A percentile compares a stretch with the other conserved stretches of the same genome.
phyloP scores from a whole-genome alignment of 2,797 vertebrate genomes.

The Sebastes ruberrimus region DNA sequence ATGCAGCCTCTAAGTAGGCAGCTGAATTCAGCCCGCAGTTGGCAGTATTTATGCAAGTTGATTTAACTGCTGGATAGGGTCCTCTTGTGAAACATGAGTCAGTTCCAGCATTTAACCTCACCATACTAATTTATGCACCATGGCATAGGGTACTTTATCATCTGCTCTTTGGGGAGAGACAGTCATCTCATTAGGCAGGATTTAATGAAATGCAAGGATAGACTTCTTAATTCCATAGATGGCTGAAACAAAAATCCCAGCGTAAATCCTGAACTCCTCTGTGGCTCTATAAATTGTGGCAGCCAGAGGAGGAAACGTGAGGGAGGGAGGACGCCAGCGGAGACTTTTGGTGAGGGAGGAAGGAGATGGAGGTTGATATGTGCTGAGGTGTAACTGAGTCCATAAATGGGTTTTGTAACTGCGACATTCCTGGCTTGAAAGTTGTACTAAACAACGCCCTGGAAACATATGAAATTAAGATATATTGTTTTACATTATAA shows the following conservation, averaged over 20 bases:
- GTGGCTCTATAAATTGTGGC: slow-evolving; percentile 59
- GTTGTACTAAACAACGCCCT: background rate
- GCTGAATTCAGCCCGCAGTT: slow-evolving; percentile 89
- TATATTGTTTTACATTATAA: background rate
- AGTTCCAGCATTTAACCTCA: slow-evolving; percentile 99
- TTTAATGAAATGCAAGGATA: slow-evolving; percentile 99
- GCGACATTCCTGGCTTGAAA: background rate
- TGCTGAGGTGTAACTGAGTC: background rate
- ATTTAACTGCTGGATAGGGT: slow-evolving; percentile 98
- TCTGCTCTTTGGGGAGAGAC: slow-evolving; percentile 98
- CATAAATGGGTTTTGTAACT: background rate
- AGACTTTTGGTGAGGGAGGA: slow-evolving; percentile 1
- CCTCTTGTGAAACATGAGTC: slow-evolving; percentile 99
- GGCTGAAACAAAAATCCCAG: slow-evolving; percentile 95
- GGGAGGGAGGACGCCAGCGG: slow-evolving; percentile 8
- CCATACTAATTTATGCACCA: slow-evolving; percentile 98
- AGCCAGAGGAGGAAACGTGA: slow-evolving; percentile 41
- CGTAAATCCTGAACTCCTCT: slow-evolving; percentile 90
- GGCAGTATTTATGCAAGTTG: slow-evolving; percentile 97
- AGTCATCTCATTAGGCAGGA: slow-evolving; percentile 98
- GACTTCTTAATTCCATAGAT: slow-evolving; percentile 98
- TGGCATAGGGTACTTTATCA: slow-evolving; percentile 96
- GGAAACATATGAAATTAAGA: slow-evolving; percentile 1
- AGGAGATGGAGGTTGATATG: slow-evolving; percentile 8
- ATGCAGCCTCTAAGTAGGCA: slow-evolving; percentile 58